These are phyloP conservation scores for Hoplodrina ambigua DNA, from an alignment of 2,888 invertebrate genomes.

Conservation along the genomic window DNA sequence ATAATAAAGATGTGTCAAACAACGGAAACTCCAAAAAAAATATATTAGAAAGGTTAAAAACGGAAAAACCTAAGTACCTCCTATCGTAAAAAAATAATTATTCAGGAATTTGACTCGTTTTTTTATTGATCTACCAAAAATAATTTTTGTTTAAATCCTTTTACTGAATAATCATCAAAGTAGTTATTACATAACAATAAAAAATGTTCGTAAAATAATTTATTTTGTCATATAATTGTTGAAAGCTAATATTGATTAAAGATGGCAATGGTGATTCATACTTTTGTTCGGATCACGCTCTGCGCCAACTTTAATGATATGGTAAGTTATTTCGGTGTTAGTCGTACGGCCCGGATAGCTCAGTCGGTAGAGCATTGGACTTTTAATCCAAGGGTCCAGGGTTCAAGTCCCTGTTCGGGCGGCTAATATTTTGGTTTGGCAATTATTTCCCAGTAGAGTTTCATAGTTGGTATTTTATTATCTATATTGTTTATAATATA, in stretches of 20 bases:
- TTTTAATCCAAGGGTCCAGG: constrained; percentile 88
- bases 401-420: constrained; percentile 64
- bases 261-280: constrained; percentile 28
- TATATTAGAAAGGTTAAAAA: too few species aligned
- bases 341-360: constrained; percentile 75
- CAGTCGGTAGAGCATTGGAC: constrained; percentile 91
- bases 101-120: too few species aligned
- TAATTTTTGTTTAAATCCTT: background rate
- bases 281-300: background rate
- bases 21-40: too few species aligned
- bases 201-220: background rate
- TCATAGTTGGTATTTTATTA: background rate
- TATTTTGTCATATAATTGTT: background rate
- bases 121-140: too few species aligned
- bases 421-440: constrained; percentile 35
- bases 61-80: too few species aligned
- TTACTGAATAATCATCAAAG: background rate
- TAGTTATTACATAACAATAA: background rate
- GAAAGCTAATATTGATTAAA: constrained; percentile 20
- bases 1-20: too few species aligned
- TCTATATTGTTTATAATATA: background rate
- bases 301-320: constrained; percentile 6
- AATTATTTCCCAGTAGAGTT: background rate
- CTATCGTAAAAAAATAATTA: too few species aligned
- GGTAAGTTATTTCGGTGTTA: background rate